Evolutionary conservation across 2,888 invertebrate species (phyloP).

Genomic region (Andricus quercusramuli): DNA sequence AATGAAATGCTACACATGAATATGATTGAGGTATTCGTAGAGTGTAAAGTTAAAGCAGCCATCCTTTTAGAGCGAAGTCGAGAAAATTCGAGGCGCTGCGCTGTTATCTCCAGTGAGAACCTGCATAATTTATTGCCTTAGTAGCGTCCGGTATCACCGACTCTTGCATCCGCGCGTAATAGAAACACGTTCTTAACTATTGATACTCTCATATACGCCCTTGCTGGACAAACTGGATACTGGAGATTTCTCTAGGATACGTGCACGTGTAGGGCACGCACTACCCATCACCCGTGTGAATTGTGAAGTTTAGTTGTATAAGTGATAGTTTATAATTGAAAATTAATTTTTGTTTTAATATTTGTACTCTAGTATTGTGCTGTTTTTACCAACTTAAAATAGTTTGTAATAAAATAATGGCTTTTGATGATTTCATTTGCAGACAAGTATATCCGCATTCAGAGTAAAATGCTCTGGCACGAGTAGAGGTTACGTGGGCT

Average conservation of each 20-base stretch:
- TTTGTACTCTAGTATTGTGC: too few species aligned
- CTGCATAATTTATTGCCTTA: constrained; percentile 2
- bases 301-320: background rate
- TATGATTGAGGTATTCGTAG: constrained; percentile 20
- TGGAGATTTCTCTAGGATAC: background rate
- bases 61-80: background rate
- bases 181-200: constrained; percentile 3
- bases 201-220: background rate
- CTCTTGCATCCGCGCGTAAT: background rate
- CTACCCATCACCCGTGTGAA: constrained; percentile 3
- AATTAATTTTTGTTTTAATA: too few species aligned
- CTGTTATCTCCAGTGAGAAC: background rate
- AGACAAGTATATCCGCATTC: constrained; percentile 42
- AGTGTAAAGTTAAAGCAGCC: background rate
- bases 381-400: background rate
- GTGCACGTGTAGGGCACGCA: constrained; percentile 8
- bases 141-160: background rate
- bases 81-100: background rate
- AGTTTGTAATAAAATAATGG: background rate
- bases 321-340: too few species aligned
- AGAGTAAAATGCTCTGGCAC: constrained; percentile 40
- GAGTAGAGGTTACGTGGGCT: constrained; percentile 45
- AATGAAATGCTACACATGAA: constrained; percentile 21
- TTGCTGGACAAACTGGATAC: constrained; percentile 25
- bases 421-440: background rate